Percentiles rank a stretch among this genome's conserved stretches.
phyloP scores from a whole-genome alignment of 2,888 invertebrate species.

The Mellilla xanthometata region DNA sequence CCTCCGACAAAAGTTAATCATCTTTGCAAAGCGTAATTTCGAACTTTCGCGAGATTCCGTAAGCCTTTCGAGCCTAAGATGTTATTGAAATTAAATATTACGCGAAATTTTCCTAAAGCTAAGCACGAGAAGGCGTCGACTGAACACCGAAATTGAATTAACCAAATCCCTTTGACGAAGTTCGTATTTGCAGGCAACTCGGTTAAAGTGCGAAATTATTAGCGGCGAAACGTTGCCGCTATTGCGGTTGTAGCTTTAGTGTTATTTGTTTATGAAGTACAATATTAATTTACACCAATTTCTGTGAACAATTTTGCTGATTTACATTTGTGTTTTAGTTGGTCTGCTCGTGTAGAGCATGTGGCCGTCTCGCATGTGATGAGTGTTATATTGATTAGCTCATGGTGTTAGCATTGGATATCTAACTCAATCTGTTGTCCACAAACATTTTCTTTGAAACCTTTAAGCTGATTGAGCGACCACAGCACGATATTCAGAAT shows the following conservation, averaged over 20 bases:
- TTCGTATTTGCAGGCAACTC: constrained; percentile 61
- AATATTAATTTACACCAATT: constrained; percentile 32
- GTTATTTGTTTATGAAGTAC: constrained; percentile 36
- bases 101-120: constrained; percentile 60
- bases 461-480: too few species aligned
- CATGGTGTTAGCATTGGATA: too few species aligned
- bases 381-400: too few species aligned
- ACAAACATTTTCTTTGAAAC: too few species aligned
- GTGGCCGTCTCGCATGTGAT: too few species aligned
- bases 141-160: constrained; percentile 69
- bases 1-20: constrained; percentile 37
- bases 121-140: constrained; percentile 54
- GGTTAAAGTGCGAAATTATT: constrained; percentile 61
- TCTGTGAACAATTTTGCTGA: constrained; percentile 6
- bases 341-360: too few species aligned
- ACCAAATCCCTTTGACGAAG: constrained; percentile 67
- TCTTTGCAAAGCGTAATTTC: constrained; percentile 42
- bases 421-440: too few species aligned
- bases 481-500: too few species aligned
- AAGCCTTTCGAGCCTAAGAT: constrained; percentile 53
- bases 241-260: constrained; percentile 37
- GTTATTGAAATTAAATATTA: constrained; percentile 66
- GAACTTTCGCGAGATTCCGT: constrained; percentile 47
- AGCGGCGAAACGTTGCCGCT: constrained; percentile 44
- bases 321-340: too few species aligned